Percentiles rank a stretch among this genome's conserved stretches.
Conservation (phyloP, 2,113 vertebrate genomes). For the Tiliqua scincoides region DNA sequence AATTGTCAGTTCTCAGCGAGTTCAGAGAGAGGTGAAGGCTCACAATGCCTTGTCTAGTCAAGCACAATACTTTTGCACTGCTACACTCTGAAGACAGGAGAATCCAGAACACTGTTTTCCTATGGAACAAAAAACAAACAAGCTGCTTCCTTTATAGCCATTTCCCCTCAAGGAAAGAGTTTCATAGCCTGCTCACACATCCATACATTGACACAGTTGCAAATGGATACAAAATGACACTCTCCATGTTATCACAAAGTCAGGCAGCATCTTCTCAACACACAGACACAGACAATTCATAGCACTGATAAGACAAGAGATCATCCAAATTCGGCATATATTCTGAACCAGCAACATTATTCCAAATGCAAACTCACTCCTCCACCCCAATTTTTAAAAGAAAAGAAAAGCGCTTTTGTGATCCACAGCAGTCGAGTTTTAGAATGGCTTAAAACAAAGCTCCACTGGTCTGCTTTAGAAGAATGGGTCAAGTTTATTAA, state of each 20-base stretch:
- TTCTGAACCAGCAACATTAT: not conserved
- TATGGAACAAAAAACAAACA: constrained; percentile 29
- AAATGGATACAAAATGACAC: constrained; percentile 19
- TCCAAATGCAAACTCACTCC: not conserved
- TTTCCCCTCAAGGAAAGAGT: constrained; percentile 23
- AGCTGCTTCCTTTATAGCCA: not conserved
- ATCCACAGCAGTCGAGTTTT: not conserved
- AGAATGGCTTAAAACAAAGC: not conserved
- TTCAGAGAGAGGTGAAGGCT: not conserved
- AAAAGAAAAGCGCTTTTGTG: not conserved
- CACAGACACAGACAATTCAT: constrained; percentile 11
- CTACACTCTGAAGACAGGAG: not conserved
- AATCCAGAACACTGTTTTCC: not conserved
- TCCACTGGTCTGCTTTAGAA: not conserved
- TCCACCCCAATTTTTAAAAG: not conserved
- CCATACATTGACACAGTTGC: not conserved
- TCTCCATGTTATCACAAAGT: constrained; percentile 31
- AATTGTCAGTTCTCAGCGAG: not conserved
- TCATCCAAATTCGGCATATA: not conserved
- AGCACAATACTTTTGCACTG: not conserved
- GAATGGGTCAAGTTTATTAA: not conserved
- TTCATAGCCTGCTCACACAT: not conserved
- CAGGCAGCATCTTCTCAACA: constrained; percentile 28
- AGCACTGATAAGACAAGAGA: constrained; percentile 45
- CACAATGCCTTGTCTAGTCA: not conserved